Conservation (phyloP, 2,113 vertebrate genomes). For the Larimichthys crocea region DNA sequence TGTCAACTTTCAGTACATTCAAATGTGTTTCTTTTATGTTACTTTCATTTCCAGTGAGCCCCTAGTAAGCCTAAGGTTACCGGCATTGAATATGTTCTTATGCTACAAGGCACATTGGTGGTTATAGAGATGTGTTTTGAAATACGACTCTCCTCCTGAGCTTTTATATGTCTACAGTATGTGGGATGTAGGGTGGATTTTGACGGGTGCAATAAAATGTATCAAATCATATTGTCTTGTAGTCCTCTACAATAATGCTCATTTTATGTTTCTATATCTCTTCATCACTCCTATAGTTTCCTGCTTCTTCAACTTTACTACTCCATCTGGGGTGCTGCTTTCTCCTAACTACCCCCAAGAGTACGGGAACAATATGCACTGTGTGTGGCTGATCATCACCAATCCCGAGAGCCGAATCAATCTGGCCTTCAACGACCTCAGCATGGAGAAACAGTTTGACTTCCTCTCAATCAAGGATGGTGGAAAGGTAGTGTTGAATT, state of each 20-base stretch:
- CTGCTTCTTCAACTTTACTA: conserved; percentile 99
- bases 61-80: background rate
- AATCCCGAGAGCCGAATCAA: conserved; percentile 96
- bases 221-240: conserved; percentile 19
- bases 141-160: conserved; percentile 6
- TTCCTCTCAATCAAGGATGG: conserved; percentile 98
- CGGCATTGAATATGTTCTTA: background rate
- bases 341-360: conserved; percentile 98
- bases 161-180: background rate
- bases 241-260: conserved; percentile 15
- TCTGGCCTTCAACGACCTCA: conserved; percentile 99
- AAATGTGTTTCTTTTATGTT: background rate
- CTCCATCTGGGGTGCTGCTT: conserved; percentile 92
- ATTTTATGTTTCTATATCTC: conserved; percentile 34
- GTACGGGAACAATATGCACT: conserved; percentile 98
- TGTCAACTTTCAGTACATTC: background rate
- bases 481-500: conserved; percentile 78
- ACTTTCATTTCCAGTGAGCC: background rate
- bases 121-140: conserved; percentile 10
- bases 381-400: conserved; percentile 97
- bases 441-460: conserved; percentile 98
- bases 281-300: conserved; percentile 83
- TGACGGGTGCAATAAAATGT: conserved; percentile 19
- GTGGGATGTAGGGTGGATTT: conserved; percentile 3
- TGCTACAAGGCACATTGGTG: background rate